Base-by-base conservation (phyloP, 2,113 vertebrate species). In the Elephantulus edwardii region DNA sequence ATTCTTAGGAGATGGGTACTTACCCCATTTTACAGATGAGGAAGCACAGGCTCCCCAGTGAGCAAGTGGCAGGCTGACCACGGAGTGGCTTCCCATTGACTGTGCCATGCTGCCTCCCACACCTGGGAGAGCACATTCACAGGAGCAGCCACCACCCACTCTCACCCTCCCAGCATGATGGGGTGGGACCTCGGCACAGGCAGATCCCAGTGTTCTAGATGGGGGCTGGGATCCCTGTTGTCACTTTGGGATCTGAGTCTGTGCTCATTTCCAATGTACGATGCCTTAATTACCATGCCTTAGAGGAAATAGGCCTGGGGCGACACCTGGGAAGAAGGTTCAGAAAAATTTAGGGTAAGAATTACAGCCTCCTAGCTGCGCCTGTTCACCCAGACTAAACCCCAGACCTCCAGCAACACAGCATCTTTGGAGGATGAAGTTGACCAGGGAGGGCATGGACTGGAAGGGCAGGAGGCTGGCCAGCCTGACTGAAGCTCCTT, bases 141-240 rank as follows among this genome's bases (percentile, higher is more conserved):
- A 62, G 40, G 6, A 16, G 0, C 0, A 24, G 60, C 48, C 42
- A 19, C 54, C 9, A 19, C 26, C 56, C 28, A 6, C 28, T 20
- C 16, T 38, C 1, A 0, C n/a, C 33, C 16, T 64, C 19, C 24
- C 24, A 1, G 4, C 4, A 13, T 2, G 42, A 52, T 38, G 8
- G 30, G 1, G 13, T 38, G 54, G 52, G 14, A n/a, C 14, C 44
- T 48, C 2, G 77, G 62, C 40, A 46, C 42, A 38, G 0, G n/a
- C 33, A 19, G 9, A 58, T 26, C 7, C 24, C 13, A 40, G 30
- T 26, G 3, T 30, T 56, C 42, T 3, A 28, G 52, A 48, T 38
- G 64, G 64, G 35, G 22, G 5, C 58, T 54, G 0, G 35, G 20
- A 24, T 9, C 26, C 70, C 22, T 8, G 56, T 42, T 38, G 8